These are phyloP conservation scores for Argentina silus DNA, from an alignment of 2,797 vertebrate species.

Conservation along the genomic window DNA sequence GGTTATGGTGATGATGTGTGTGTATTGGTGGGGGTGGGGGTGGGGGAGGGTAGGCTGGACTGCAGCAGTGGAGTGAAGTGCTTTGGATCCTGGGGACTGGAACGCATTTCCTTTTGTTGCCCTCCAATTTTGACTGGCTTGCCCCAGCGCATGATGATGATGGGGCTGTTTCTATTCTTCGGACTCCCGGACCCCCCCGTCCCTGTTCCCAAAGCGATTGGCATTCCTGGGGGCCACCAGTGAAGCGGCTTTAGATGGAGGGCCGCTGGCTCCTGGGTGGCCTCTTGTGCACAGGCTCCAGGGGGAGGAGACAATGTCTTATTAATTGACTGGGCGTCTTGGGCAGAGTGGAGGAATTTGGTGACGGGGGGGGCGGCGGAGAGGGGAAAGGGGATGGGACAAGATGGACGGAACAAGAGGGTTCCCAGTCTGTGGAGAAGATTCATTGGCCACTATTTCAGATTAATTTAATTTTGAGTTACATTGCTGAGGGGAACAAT, in stretches of 20 bases:
- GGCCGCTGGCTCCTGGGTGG: conserved; percentile 92
- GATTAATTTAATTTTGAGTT: conserved; percentile 68
- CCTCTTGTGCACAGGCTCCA: conserved; percentile 76
- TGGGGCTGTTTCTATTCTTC: conserved; percentile 76
- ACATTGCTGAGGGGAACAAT: conserved; percentile 28
- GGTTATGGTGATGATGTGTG: conserved; percentile 17
- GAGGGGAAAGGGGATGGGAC: conserved; percentile 58
- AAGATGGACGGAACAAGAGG: conserved; percentile 33
- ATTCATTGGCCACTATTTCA: conserved; percentile 46
- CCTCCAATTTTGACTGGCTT: conserved; percentile 70
- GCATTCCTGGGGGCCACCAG: conserved; percentile 97
- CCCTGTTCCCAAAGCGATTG: conserved; percentile 70
- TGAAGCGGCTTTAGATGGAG: conserved; percentile 90
- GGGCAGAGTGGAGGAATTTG: conserved; percentile 78
- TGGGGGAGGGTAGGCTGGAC: conserved; percentile 33
- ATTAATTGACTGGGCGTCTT: conserved; percentile 87
- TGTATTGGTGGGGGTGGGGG: conserved; percentile 23
- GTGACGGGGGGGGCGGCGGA: conserved; percentile 47
- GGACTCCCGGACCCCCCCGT: conserved; percentile 7
- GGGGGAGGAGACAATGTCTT: conserved; percentile 86
- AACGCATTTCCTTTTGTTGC: conserved; percentile 74
- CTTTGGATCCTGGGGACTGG: conserved; percentile 61
- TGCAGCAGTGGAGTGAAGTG: conserved; percentile 59
- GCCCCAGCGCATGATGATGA: conserved; percentile 70
- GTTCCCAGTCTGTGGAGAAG: conserved; percentile 43